Evolutionary conservation across 2,888 invertebrate species (phyloP), one percentile per base, ranked within the genome.

Genomic region (Melanophora roralis): DNA sequence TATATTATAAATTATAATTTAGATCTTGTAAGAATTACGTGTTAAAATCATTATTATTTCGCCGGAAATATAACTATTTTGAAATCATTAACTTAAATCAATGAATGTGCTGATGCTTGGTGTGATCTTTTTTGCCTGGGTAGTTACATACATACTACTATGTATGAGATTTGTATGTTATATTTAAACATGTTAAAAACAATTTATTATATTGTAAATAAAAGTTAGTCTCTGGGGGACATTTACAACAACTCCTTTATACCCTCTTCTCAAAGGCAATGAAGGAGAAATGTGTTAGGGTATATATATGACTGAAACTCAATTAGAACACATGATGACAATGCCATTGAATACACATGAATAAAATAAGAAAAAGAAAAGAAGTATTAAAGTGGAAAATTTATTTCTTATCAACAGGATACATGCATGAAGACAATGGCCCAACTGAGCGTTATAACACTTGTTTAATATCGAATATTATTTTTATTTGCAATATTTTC

Each of bases 141-240:
- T n/a, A n/a, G n/a, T n/a, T n/a, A n/a, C 23, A 12, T 49, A 49
- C 12, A 49, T 21, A 19, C 21, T 11, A 12, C 8, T 12, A 14
- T 53, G 53, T 34, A 4, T 16, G 0, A 16, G 12, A 45, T 11
- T 12, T 19, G 12, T 19, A 19, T 4, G 14, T 19, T 12, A 12
- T 43, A 16, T 11, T 64, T 8, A 14, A 57, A 57, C 55, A 49
- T 47, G 51, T 67, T 53, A 23, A 71, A 79, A 75, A 53, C 64
- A 79, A 79, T 79, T 78, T 79, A 60, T 65, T 75, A 55, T 60
- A 65, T 67, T 79, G 47, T 19, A 79, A 71, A 74, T 53, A 79
- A 65, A n/a, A 45, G 40, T 60, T 71, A 40, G 32, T 16, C 69
- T 55, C 59, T 40, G 40, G 59, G 53, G 79, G 40, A 34, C 23